Evolutionary conservation across 2,113 vertebrate species (phyloP), one percentile per base, ranked within the genome.

Genomic region (Bostrychus sinensis): DNA sequence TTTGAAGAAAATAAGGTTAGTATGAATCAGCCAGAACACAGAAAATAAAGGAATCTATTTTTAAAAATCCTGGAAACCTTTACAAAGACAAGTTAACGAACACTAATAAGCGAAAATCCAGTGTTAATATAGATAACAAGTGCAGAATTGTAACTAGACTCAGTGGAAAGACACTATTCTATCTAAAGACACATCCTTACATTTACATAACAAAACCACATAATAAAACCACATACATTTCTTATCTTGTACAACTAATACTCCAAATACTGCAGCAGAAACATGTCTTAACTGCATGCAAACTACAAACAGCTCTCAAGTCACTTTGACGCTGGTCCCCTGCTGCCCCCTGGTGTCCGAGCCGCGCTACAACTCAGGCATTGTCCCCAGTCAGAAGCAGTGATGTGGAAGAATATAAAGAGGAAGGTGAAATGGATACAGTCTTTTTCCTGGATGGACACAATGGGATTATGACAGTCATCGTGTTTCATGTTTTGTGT

Each of bases 331-430:
- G 67, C 37, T 61, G 79, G 71, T 30, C 58, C 66, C 77, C 70
- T 84, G 8, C 89, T 86, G 84, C 84, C 85, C 73, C 65, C 89
- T 88, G 75, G 80, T 78, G 87, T 3, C 50, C 3, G 7, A 37
- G 0, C 56, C 16, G 1, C 6, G 48, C 16, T 62, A 23, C 0
- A 30, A n/a, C 7, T 0, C 13, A 64, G 0, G 12, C 20, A 56
- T 25, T 19, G 12, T 30, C 10, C 11, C 26, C 5, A 30, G 3
- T 25, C 3, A 56, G 11, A 54, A 34, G 13, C 5, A 19, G 13
- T 16, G 41, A 37, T 50, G 53, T 46, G 39, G 5, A 56, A 45
- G 41, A 12, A 26, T 26, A 3, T 5, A 56, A 50, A 25, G 23
- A 9, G 23, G n/a, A 63, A 20, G 32, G 34, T 16, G 17, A 54